These are phyloP conservation scores for Drosophila peninsularis DNA, from an alignment of 2,888 invertebrate genomes.

Conservation along the genomic window DNA sequence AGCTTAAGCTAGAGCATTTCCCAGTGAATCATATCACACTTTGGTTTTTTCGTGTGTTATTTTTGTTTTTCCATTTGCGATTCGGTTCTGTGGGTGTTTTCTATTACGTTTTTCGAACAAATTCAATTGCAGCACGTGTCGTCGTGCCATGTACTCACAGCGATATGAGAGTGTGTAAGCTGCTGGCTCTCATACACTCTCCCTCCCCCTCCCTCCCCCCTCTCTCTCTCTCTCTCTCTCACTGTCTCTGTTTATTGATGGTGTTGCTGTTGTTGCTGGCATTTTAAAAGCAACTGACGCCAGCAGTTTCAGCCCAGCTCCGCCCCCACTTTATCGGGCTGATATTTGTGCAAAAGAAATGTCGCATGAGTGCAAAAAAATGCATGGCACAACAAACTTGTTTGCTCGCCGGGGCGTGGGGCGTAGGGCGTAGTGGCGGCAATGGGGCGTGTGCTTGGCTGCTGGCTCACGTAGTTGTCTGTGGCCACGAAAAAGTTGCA, in stretches of 20 bases:
- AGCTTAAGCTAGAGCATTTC: constrained; percentile 17
- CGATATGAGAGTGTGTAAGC: constrained; percentile 51
- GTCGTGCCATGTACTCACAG: constrained; percentile 58
- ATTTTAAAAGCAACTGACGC: constrained; percentile 77
- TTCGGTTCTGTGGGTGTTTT: constrained; percentile 65
- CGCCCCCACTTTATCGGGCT: constrained; percentile 65
- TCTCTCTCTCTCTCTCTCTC: neutral
- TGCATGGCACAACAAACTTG: constrained; percentile 76
- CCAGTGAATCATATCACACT: constrained; percentile 16
- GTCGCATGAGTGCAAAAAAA: constrained; percentile 69
- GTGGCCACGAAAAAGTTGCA: constrained; percentile 79
- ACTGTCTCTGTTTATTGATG: constrained; percentile 38
- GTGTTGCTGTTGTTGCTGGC: constrained; percentile 41
- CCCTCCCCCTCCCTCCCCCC: neutral
- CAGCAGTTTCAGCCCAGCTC: constrained; percentile 59
- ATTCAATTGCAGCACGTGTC: constrained; percentile 79
- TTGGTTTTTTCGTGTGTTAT: constrained; percentile 12
- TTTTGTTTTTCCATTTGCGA: constrained; percentile 21
- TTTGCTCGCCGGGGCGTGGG: constrained; percentile 35
- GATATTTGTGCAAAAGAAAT: constrained; percentile 71
- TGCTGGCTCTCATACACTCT: constrained; percentile 11
- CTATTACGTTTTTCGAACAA: constrained; percentile 76
- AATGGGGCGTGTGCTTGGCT: constrained; percentile 6
- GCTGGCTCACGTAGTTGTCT: constrained; percentile 71
- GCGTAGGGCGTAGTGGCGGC: neutral